These are phyloP conservation scores for Liasis olivaceus DNA, from an alignment of 2,797 vertebrate genomes.

Conservation along the genomic window DNA sequence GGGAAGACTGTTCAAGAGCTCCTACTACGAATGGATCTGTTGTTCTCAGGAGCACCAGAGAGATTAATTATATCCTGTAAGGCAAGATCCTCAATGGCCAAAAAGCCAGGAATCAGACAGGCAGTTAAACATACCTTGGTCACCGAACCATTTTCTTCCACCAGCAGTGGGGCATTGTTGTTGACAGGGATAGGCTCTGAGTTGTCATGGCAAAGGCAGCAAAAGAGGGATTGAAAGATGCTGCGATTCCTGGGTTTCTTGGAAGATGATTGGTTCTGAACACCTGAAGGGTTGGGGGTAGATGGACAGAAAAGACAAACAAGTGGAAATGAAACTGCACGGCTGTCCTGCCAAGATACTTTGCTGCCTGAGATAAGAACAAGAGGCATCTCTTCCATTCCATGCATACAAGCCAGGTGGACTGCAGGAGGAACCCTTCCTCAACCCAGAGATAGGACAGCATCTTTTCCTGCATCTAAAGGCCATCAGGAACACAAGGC, in stretches of 20 bases:
- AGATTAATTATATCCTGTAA: background rate
- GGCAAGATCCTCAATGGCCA: background rate
- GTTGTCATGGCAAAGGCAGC: slow-evolving; percentile 83
- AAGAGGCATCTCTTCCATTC: background rate
- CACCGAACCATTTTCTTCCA: slow-evolving; percentile 86
- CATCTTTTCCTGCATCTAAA: background rate
- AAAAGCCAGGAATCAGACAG: too few relatives aligned
- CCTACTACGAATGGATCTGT: background rate
- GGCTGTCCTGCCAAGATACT: background rate
- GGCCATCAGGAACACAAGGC: background rate
- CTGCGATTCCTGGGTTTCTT: slow-evolving; percentile 81
- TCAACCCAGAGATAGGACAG: background rate
- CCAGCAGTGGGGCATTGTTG: slow-evolving; percentile 79
- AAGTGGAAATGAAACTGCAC: background rate
- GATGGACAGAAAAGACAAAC: background rate
- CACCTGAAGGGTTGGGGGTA: slow-evolving; percentile 66
- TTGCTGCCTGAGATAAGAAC: background rate
- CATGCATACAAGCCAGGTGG: background rate
- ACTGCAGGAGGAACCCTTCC: background rate
- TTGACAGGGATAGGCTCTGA: slow-evolving; percentile 77
- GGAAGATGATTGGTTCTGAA: slow-evolving; percentile 67
- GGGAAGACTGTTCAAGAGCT: background rate
- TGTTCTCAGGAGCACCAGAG: background rate
- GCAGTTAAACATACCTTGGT: slow-evolving; percentile 78
- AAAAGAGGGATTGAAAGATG: slow-evolving; percentile 81